Base-by-base conservation (phyloP, 2,113 vertebrate genomes). In the Macheiramphus alcinus region DNA sequence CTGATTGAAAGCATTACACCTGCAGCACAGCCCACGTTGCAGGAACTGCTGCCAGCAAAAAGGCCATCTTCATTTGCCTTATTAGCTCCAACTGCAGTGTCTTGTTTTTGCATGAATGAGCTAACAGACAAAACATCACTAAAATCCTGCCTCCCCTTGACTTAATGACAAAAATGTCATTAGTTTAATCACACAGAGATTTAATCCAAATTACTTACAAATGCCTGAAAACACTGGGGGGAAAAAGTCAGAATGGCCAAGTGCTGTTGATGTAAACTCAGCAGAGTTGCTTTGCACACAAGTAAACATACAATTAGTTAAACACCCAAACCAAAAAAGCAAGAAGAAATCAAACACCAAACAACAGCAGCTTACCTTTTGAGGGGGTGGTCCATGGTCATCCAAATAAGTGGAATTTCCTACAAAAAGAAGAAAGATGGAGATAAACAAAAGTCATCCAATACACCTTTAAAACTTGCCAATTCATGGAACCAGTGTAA, bases 391-490 rank as follows among this genome's bases (percentile, higher is more conserved):
- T 65, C 99, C 98, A 11, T 99, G 99, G 95, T 99, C 99, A 97
- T 99, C 99, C 98, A 99, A 96, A 52, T 99, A 99, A 96, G 99
- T 99, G 90, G 99, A 99, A 98, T 99, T 99, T 97, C 99, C 99
- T 98, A 96, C 29, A 56, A 94, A 73, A 79, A 89, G 22, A 95
- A 91, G 62, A 92, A 94, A 21, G 52, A 91, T 72, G 42, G 58
- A 72, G 23, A 95, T 97, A 71, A 94, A 90, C 25, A 96, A 89
- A 94, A 70, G 61, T 55, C 32, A 81, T 58, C 18, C 62, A 92
- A 70, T 32, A 8, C 47, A 83, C 43, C 38, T 73, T 82, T 48
- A 79, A 73, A 79, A 81, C 21, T 91, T 87, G n/a, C 9, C 42
- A 53, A 45, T 75, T 81, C 78, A 70, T 40, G 11, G 40, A 82